Base-by-base conservation (phyloP, 2,888 invertebrate genomes). In the Geotrupes spiniger region DNA sequence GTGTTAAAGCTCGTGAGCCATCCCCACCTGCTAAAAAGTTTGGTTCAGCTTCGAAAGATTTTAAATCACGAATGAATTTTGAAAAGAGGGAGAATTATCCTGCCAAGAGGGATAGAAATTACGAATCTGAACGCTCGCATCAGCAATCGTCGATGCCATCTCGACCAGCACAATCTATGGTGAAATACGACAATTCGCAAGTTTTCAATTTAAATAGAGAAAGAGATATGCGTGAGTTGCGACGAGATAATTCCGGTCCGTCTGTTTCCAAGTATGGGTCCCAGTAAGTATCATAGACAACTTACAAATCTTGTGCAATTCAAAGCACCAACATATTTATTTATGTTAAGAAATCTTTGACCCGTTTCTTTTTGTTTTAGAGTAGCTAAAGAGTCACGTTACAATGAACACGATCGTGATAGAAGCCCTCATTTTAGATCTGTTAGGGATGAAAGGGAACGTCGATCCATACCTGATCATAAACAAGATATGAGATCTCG, bases 401-500 rank as follows among this genome's bases (percentile, higher is more conserved):
- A 64, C 45, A 52, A 41, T 25, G 61, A 60, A 11, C 54, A 63
- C 1, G 69, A 69, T 6, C 58, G 69, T 14, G 69, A 68, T 10
- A 58, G 70, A 14, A 68, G 69, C 43, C 69, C 70, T 3, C 69
- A 68, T 52, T 69, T 63, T 51, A 60, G 68, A 31, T 53, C 61
- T 1, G 53, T 62, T 16, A 49, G 63, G 4, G 65, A 66, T 17
- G 66, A 65, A 5, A 57, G 66, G 10, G 63, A 63, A n/a, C 55
- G 65, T 36, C 60, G 67, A 8, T 52, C 60, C 9, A 53, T 60
- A 3, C 62, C 63, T 14, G 60, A 64, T 28, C 56, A 60, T 28
- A 62, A 64, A 42, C 46, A 61, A 14, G 65, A 67, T 29, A 52
- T 67, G 33, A 51, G 64, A 10, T 56, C 64, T 4, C 57, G 66